These are phyloP conservation scores for Heteromurus nitidus DNA, from an alignment of 2,888 invertebrate genomes.

Conservation along the genomic window DNA sequence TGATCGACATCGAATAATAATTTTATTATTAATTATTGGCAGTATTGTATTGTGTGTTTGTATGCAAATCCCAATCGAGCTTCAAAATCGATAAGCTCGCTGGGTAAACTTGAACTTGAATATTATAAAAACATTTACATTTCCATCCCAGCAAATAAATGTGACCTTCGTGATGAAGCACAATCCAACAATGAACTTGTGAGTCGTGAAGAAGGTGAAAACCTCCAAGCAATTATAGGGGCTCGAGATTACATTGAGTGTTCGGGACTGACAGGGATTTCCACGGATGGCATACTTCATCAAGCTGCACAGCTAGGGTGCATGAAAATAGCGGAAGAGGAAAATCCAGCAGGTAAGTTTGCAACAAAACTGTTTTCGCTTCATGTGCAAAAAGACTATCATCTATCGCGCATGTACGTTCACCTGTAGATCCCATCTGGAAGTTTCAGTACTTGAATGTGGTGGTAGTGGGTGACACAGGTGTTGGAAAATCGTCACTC, in stretches of 20 bases:
- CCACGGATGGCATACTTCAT: slow-evolving; percentile 77
- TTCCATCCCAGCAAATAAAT: slow-evolving; percentile 20
- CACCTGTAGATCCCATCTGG: slow-evolving; percentile 65
- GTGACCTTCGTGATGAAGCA: not conserved
- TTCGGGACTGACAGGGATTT: slow-evolving; percentile 77
- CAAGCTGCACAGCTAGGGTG: slow-evolving; percentile 79
- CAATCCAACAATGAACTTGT: not conserved
- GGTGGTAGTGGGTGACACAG: slow-evolving; percentile 91
- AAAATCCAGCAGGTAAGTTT: slow-evolving; percentile 52
- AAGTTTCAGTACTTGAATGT: slow-evolving; percentile 80
- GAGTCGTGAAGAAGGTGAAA: slow-evolving; percentile 81
- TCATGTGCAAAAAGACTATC: no score
- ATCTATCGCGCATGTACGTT: no score
- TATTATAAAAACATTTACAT: no score
- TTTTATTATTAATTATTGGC: no score
- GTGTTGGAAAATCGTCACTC: slow-evolving; percentile 93
- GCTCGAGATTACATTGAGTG: slow-evolving; percentile 88
- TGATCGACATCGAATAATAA: no score
- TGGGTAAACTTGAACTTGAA: no score
- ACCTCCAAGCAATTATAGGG: slow-evolving; percentile 82
- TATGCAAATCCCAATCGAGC: no score
- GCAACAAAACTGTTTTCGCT: not conserved
- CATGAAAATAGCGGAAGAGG: slow-evolving; percentile 47
- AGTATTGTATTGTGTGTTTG: no score
- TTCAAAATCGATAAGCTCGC: no score